Evolutionary conservation across 2,113 vertebrate species (phyloP).

Genomic region (Athene noctua): DNA sequence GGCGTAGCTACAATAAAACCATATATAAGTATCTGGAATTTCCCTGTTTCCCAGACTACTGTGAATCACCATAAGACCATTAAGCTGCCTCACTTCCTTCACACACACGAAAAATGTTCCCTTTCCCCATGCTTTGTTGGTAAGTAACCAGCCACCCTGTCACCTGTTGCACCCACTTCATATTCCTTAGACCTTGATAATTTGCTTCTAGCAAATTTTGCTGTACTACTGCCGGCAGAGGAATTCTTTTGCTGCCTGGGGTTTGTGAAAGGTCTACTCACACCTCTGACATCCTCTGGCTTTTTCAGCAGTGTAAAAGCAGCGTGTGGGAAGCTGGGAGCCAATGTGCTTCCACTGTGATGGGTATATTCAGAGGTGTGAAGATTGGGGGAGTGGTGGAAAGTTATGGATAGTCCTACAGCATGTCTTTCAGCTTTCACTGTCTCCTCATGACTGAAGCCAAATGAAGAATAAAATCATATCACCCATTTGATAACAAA

Average conservation of each 20-base stretch:
- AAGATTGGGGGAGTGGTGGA: neutral
- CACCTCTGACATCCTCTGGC: neutral
- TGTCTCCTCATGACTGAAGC: neutral
- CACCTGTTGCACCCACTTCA: neutral
- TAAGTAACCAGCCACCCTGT: neutral
- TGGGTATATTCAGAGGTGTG: neutral
- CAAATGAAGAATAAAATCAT: neutral
- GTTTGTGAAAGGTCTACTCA: neutral
- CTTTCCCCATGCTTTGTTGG: neutral
- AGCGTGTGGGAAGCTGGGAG: neutral
- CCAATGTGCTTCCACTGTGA: neutral
- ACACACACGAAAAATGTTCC: neutral
- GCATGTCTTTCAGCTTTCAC: neutral
- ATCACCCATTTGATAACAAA: neutral
- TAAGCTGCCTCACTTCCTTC: neutral
- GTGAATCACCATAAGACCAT: neutral
- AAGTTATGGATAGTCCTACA: neutral
- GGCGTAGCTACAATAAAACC: neutral
- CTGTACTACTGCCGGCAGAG: neutral
- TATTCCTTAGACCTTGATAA: neutral
- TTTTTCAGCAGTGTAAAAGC: neutral
- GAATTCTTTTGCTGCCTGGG: neutral
- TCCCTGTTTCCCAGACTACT: neutral
- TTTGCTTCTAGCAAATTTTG: neutral
- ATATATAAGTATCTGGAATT: neutral